Base-by-base conservation (phyloP, 2,888 invertebrate species). In the Emmelina monodactyla region DNA sequence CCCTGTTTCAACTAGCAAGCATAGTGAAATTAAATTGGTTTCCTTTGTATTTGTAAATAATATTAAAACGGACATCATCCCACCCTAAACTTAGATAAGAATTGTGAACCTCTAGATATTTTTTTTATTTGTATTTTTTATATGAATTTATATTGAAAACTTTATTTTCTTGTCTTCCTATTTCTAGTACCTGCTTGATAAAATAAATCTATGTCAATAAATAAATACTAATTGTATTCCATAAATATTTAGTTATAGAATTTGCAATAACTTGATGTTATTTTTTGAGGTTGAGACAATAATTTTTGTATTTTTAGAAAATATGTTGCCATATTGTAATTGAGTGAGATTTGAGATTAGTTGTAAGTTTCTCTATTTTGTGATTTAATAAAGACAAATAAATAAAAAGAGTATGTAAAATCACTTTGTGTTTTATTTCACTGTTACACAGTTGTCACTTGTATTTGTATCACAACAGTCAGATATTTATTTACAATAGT, bases 51-150 rank as follows among this genome's bases (percentile, higher is more conserved):
- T 34, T 64, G 59, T 62, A 66, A 48, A 58, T 63, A 57, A 60
- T 53, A 43, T 50, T 55, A 55, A 63, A 62, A 76, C 78, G 78
- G 78, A 78, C 78, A 72, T 43, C 57, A 62, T 61, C 76, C 78
- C 78, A 75, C 76, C 78, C 61, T 63, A 58, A 67, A 54, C n/a
- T 10, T 25, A 25, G 25, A 10, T 25, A 25, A 25, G 25, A 25
- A n/a, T 7, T n/a, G n/a, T n/a, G n/a, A n/a, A n/a, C n/a, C n/a
- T n/a, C n/a, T n/a, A n/a, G n/a, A n/a, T n/a, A 25, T 7, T 7
- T 7, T 25, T 25, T 25, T 25, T 7, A 25, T 10, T 9, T 25
- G 25, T 25, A 25, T 25, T 10, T n/a, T 25, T 25, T 7, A 19
- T 19, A 19, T 19, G 9, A 31, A 37, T 35, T 37, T 32, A 38